Evolutionary conservation across 2,888 invertebrate species (phyloP), one percentile per base, ranked within the genome.

Genomic region (Stegana nigrithorax): DNA sequence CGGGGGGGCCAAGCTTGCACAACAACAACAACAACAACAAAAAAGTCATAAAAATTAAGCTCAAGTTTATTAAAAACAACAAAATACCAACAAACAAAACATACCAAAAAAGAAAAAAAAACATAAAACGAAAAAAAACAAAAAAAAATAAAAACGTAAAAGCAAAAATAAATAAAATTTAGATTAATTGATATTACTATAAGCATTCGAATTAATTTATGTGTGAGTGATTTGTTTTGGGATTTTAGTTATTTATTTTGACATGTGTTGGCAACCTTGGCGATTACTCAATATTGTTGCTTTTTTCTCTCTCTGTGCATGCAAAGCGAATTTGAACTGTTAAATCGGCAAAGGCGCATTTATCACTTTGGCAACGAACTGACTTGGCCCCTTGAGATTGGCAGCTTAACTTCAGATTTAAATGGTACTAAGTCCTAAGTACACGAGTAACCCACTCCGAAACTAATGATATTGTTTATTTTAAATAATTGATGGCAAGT

Each of bases 221-320:
- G 59, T 32, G 25, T 19, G 12, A 50, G 59, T 25, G 29, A 45
- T 29, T 44, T 59, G 23, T 58, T 45, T 32, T 21, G 19, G 29
- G 47, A 36, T 59, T 59, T 32, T 29, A 17, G 7, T n/a, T 42
- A 27, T 57, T 57, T 47, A 45, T 59, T 59, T 45, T 45, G 58
- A 59, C 45, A 58, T 29, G 44, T 29, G 26, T 59, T 59, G 58
- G 26, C 45, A 59, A 25, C 58, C 58, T 59, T 59, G 58, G 26
- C 23, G 10, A 29, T 29, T 29, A 7, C 6, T 29, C 10, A 29
- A 10, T 29, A 10, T 29, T 29, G 29, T 29, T 29, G 29, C 10
- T 29, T 29, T 29, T 29, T 29, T 29, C 10, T 29, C 10, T 29
- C 10, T 29, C 10, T 29, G 10, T 7, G 10, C 29, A n/a, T n/a